Percentiles rank a stretch among this genome's conserved stretches.
These are phyloP conservation scores for Pelodytes ibericus DNA, from an alignment of 2,797 vertebrate species.

Conservation along the genomic window DNA sequence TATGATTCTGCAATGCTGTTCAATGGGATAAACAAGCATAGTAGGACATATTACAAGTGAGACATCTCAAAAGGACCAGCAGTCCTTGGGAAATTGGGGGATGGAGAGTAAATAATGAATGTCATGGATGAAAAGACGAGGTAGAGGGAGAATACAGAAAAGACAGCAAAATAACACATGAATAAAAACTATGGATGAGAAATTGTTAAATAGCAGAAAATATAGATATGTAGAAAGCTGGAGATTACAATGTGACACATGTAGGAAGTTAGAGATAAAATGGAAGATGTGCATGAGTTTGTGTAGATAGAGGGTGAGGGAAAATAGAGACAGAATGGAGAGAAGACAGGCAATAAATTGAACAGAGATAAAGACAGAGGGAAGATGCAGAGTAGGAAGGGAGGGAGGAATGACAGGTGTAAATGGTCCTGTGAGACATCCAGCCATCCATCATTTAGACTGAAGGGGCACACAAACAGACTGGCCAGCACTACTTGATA, in stretches of 20 bases:
- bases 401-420: background rate
- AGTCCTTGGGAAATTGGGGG: too few relatives aligned
- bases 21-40: too few relatives aligned
- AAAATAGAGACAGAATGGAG: background rate
- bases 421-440: background rate
- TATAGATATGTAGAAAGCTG: background rate
- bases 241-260: background rate
- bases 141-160: background rate
- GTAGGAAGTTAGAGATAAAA: background rate
- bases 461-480: background rate
- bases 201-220: background rate
- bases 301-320: background rate
- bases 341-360: background rate
- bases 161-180: background rate
- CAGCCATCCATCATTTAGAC: background rate
- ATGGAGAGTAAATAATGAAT: too few relatives aligned
- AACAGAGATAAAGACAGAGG: background rate
- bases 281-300: background rate
- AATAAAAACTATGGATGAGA: background rate
- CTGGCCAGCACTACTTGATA: too few relatives aligned
- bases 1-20: too few relatives aligned
- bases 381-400: background rate
- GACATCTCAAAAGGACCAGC: too few relatives aligned
- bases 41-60: too few relatives aligned
- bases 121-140: background rate